A percentile compares a stretch with the other conserved stretches of the same genome.
phyloP scores from a whole-genome alignment of 2,888 invertebrate species.

The Cyclophora punctaria region DNA sequence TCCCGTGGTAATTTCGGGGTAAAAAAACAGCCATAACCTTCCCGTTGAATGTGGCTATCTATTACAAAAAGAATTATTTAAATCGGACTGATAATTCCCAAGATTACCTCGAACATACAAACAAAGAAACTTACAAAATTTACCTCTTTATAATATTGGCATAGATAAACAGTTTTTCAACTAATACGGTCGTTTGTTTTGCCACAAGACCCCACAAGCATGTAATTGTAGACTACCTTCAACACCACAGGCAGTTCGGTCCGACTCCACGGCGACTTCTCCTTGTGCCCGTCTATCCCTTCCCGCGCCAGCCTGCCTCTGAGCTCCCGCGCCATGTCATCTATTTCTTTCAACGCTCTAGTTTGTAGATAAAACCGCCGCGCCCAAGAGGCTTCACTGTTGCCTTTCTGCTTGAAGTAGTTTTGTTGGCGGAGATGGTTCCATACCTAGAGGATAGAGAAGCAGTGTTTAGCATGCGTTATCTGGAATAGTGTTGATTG shows the following conservation, averaged over 20 bases:
- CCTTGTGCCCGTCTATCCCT: conserved; percentile 74
- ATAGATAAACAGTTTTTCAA: too few species aligned
- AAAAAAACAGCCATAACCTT: too few species aligned
- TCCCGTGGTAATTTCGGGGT: too few species aligned
- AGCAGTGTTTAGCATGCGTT: background rate
- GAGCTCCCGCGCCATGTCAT: conserved; percentile 82
- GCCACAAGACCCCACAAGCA: background rate
- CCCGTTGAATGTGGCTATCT: too few species aligned
- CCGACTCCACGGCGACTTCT: conserved; percentile 46
- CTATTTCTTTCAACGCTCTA: conserved; percentile 82
- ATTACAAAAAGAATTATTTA: too few species aligned
- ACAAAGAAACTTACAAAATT: too few species aligned
- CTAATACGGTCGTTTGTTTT: too few species aligned
- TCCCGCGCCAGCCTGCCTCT: conserved; percentile 74
- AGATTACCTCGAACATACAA: too few species aligned
- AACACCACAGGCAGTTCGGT: conserved; percentile 44
- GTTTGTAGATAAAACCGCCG: conserved; percentile 80
- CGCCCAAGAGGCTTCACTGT: conserved; percentile 79
- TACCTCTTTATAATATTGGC: too few species aligned
- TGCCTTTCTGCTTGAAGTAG: conserved; percentile 63
- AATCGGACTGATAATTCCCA: too few species aligned
- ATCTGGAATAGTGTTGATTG: background rate
- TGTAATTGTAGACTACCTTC: conserved; percentile 35
- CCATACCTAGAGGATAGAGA: conserved; percentile 76
- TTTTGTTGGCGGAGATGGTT: conserved; percentile 74